These are phyloP conservation scores for Lycocerus yunnanus DNA, from an alignment of 2,888 invertebrate species.

Conservation along the genomic window DNA sequence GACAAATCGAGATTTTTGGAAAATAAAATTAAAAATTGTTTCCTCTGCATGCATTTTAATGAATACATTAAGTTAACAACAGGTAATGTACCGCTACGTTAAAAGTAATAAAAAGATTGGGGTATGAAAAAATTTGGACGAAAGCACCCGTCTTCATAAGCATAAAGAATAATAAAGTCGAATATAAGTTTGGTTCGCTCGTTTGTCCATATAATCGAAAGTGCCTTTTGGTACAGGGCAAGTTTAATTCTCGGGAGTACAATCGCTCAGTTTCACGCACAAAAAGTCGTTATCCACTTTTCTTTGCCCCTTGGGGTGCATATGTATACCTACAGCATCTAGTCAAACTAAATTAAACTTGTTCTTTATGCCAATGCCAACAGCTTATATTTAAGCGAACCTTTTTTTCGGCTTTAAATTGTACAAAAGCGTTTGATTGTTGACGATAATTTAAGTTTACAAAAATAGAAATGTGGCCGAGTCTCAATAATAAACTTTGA, in stretches of 20 bases:
- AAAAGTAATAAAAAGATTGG: background rate
- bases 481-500: slow-evolving; percentile 27
- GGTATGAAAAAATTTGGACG: background rate
- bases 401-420: background rate
- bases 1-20: too few relatives aligned
- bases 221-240: slow-evolving; percentile 11
- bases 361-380: slow-evolving; percentile 13
- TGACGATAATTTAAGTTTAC: background rate
- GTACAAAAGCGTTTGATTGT: background rate
- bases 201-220: slow-evolving; percentile 16
- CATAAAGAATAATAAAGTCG: slow-evolving; percentile 23
- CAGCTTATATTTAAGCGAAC: background rate
- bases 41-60: background rate
- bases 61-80: background rate
- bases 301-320: slow-evolving; percentile 28
- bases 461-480: slow-evolving; percentile 1
- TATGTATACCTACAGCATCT: slow-evolving; percentile 23
- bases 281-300: slow-evolving; percentile 35
- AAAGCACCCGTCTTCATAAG: slow-evolving; percentile 15
- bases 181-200: slow-evolving; percentile 12
- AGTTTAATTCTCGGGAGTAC: slow-evolving; percentile 28
- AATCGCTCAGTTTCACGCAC: slow-evolving; percentile 35
- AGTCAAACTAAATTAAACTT: slow-evolving; percentile 19
- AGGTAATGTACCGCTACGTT: background rate
- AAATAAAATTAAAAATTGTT: too few relatives aligned